Percentiles rank a stretch among this genome's conserved stretches.
These are phyloP conservation scores for Coilia nasus DNA, from an alignment of 2,797 vertebrate genomes.

Conservation along the genomic window DNA sequence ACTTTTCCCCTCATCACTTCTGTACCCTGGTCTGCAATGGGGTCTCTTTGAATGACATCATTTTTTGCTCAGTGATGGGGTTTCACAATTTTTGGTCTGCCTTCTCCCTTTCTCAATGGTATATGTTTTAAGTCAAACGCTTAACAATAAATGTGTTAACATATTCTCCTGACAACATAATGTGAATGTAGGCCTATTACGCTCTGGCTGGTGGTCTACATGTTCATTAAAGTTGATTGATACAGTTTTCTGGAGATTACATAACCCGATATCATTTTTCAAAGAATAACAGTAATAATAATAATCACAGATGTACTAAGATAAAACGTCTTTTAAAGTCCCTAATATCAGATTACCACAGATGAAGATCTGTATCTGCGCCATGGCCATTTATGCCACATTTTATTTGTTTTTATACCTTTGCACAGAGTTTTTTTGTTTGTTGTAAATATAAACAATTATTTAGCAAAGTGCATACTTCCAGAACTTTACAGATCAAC, in stretches of 20 bases:
- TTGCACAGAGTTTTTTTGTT: slow-evolving; percentile 17
- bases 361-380: not conserved
- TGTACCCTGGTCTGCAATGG: not conserved
- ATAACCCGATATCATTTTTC: not conserved
- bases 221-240: not conserved
- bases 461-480: not conserved
- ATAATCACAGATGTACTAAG: not conserved
- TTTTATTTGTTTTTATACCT: not conserved
- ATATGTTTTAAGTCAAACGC: too few relatives aligned
- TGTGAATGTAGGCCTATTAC: not conserved
- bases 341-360: not conserved
- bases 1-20: not conserved
- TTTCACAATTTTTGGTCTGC: not conserved
- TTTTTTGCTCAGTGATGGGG: not conserved
- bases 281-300: not conserved
- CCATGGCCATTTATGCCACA: not conserved
- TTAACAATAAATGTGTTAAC: too few relatives aligned
- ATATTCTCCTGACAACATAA: too few relatives aligned
- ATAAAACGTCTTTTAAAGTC: not conserved
- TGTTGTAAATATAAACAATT: slow-evolving; percentile 30
- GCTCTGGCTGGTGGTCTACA: not conserved
- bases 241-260: not conserved
- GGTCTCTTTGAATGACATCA: too few relatives aligned
- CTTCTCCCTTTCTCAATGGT: not conserved
- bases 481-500: slow-evolving; percentile 19